These are phyloP conservation scores for Coelogynopora nodosa DNA, from an alignment of 2,888 invertebrate genomes.

Conservation along the genomic window DNA sequence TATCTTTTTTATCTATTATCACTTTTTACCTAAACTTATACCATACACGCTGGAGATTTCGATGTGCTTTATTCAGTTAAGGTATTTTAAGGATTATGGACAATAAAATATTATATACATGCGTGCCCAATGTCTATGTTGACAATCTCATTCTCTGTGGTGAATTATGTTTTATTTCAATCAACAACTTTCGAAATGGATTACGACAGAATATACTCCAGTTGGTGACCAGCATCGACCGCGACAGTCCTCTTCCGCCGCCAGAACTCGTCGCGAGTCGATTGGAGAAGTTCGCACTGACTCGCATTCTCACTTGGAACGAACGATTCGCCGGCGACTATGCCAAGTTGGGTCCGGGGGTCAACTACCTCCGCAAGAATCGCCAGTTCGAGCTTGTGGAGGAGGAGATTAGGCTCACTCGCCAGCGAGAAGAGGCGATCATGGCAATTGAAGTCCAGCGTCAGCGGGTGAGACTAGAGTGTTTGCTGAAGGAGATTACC, in stretches of 20 bases:
- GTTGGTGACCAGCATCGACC: constrained; percentile 50
- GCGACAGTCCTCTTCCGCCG: constrained; percentile 63
- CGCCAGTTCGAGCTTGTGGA: not conserved
- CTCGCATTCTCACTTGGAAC: constrained; percentile 64
- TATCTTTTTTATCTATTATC: too few relatives aligned
- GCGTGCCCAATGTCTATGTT: too few relatives aligned
- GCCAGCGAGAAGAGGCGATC: constrained; percentile 26
- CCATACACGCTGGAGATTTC: too few relatives aligned
- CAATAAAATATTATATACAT: too few relatives aligned
- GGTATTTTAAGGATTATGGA: too few relatives aligned
- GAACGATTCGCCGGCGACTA: constrained; percentile 63
- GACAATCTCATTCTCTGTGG: too few relatives aligned
- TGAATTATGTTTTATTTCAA: too few relatives aligned
- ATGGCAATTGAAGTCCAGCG: constrained; percentile 15
- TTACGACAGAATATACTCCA: constrained; percentile 8
- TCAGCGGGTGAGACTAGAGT: constrained; percentile 2
- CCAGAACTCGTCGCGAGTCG: constrained; percentile 63
- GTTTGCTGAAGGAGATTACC: constrained; percentile 34
- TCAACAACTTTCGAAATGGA: too few relatives aligned
- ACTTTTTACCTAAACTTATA: too few relatives aligned
- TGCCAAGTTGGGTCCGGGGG: constrained; percentile 63
- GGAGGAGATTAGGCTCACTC: not conserved
- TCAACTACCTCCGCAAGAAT: constrained; percentile 58
- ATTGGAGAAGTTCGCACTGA: constrained; percentile 62
- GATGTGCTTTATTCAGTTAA: too few relatives aligned